Percentiles rank a stretch among this genome's conserved stretches.
These are phyloP conservation scores for Agraylea sexmaculata DNA, from an alignment of 1,140 invertebrate genomes.

Conservation along the genomic window DNA sequence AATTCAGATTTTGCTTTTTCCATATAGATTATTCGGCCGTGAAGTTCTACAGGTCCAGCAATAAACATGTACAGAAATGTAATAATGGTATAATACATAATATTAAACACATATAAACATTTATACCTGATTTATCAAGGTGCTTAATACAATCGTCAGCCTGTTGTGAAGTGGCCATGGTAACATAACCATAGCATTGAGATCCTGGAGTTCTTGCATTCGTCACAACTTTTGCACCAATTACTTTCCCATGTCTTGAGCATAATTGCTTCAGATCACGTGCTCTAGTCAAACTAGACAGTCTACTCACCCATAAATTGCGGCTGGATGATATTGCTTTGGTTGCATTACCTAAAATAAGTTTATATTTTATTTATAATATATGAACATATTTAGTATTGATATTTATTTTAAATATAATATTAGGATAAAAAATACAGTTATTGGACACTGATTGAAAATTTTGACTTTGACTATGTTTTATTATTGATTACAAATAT, in stretches of 20 bases:
- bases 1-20: constrained; percentile 63
- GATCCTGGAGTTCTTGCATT: constrained; percentile 83
- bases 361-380: too few relatives aligned
- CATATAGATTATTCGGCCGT: constrained; percentile 86
- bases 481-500: too few relatives aligned
- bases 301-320: constrained; percentile 86
- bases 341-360: too few relatives aligned
- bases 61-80: neutral
- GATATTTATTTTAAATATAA: too few relatives aligned
- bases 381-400: too few relatives aligned
- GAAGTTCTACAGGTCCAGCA: constrained; percentile 48
- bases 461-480: too few relatives aligned
- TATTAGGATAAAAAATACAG: too few relatives aligned
- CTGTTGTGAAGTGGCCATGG: constrained; percentile 80
- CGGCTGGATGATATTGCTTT: constrained; percentile 46
- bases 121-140: constrained; percentile 64
- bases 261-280: constrained; percentile 87
- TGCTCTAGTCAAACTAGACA: constrained; percentile 78
- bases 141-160: constrained; percentile 81
- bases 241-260: constrained; percentile 87
- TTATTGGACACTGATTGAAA: too few relatives aligned
- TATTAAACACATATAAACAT: neutral
- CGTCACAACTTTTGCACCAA: constrained; percentile 92
- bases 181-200: constrained; percentile 89
- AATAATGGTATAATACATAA: neutral